Percentiles rank a stretch among this genome's conserved stretches.
phyloP scores from a whole-genome alignment of 2,888 invertebrate species.

The Athrips mouffetella region DNA sequence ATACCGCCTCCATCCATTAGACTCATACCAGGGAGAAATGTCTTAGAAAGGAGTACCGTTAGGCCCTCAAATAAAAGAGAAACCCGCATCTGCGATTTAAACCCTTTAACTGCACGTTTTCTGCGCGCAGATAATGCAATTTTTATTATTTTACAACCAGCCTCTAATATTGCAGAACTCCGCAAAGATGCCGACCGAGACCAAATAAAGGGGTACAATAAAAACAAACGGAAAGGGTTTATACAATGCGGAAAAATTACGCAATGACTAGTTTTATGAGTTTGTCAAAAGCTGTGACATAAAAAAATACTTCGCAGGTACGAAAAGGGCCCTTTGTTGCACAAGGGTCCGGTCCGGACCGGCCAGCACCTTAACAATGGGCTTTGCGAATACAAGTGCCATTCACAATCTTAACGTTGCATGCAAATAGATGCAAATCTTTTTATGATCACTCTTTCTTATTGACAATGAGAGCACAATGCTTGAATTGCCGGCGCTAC shows the following conservation, averaged over 20 bases:
- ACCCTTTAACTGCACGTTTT: slow-evolving; percentile 71
- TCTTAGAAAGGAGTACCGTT: slow-evolving; percentile 59
- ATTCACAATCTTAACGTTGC: slow-evolving; percentile 47
- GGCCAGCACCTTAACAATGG: slow-evolving; percentile 33
- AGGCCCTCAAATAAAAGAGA: slow-evolving; percentile 59
- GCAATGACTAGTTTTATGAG: slow-evolving; percentile 67
- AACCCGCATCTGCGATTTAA: slow-evolving; percentile 52
- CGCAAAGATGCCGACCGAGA: slow-evolving; percentile 65
- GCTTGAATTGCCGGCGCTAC: slow-evolving; percentile 46
- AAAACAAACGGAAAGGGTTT: slow-evolving; percentile 77
- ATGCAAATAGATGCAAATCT: slow-evolving; percentile 69
- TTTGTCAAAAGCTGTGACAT: slow-evolving; percentile 36
- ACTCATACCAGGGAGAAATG: slow-evolving; percentile 46
- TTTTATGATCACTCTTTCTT: slow-evolving; percentile 48
- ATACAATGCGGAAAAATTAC: slow-evolving; percentile 75
- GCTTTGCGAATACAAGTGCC: slow-evolving; percentile 51
- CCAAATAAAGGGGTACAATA: slow-evolving; percentile 64
- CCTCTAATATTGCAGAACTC: slow-evolving; percentile 64
- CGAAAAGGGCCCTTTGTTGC: slow-evolving; percentile 50
- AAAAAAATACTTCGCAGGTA: slow-evolving; percentile 72
- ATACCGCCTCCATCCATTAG: slow-evolving; percentile 49
- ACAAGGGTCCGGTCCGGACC: slow-evolving; percentile 34
- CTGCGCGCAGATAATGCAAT: slow-evolving; percentile 71
- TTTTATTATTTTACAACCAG: slow-evolving; percentile 70
- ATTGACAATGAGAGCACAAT: slow-evolving; percentile 46